Conservation (phyloP, 2,113 vertebrate genomes). For the Gasterosteus nipponicus region DNA sequence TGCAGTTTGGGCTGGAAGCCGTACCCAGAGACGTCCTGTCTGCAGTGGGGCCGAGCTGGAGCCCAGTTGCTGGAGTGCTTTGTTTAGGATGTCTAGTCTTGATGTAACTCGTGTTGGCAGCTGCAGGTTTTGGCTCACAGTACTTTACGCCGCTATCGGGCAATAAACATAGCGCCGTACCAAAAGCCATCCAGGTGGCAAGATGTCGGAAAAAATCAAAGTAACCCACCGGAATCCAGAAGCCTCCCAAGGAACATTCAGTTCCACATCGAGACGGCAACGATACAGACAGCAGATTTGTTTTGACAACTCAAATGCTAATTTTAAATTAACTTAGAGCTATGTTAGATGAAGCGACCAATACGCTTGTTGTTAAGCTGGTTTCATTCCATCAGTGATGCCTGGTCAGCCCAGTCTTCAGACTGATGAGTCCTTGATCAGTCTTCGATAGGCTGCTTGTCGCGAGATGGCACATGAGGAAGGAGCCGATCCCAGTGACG, state of each 20-base stretch:
- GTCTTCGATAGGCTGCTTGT: not conserved
- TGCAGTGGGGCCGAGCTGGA: constrained; percentile 34
- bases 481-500: constrained; percentile 12
- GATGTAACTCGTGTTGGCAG: constrained; percentile 50
- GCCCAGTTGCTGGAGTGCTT: constrained; percentile 2
- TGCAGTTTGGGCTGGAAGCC: constrained; percentile 54
- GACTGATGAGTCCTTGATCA: not conserved
- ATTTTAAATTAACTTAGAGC: not conserved
- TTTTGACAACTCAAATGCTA: not conserved
- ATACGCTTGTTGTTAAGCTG: not conserved
- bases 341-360: not conserved
- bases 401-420: not conserved
- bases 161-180: constrained; percentile 32
- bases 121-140: constrained; percentile 29
- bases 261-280: not conserved
- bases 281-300: not conserved
- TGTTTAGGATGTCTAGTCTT: constrained; percentile 34
- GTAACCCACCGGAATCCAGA: constrained; percentile 6
- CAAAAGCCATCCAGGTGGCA: constrained; percentile 49
- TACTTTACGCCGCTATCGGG: constrained; percentile 37
- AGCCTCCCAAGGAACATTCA: not conserved
- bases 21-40: constrained; percentile 22
- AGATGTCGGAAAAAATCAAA: constrained; percentile 44
- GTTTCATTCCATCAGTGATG: not conserved
- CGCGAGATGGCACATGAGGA: not conserved